Percentiles rank a stretch among this genome's conserved stretches.
phyloP scores from a whole-genome alignment of 2,888 invertebrate species.

The Drosophila robusta region DNA sequence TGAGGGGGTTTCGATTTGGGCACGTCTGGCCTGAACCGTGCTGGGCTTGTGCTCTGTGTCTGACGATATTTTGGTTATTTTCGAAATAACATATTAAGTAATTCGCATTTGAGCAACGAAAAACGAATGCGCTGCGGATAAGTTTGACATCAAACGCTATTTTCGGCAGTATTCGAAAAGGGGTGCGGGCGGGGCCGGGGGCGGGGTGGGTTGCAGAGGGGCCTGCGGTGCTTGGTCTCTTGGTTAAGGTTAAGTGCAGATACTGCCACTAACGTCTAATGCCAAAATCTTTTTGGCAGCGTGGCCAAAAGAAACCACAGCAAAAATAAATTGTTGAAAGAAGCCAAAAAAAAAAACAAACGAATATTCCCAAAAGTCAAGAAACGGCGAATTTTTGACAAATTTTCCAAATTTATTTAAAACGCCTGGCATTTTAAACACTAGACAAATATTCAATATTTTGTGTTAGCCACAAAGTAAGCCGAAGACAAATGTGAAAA shows the following conservation, averaged over 20 bases:
- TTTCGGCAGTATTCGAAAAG: conserved; percentile 36
- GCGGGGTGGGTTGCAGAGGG: not conserved
- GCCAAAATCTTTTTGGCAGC: conserved; percentile 70
- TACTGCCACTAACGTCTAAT: conserved; percentile 31
- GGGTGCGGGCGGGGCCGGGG: not conserved
- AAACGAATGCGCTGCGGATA: conserved; percentile 18
- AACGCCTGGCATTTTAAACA: conserved; percentile 27
- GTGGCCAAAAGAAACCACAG: conserved; percentile 48
- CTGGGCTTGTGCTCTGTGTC: conserved; percentile 10
- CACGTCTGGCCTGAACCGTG: not conserved
- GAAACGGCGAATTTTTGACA: conserved; percentile 52
- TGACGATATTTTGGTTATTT: conserved; percentile 26
- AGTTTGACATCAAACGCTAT: conserved; percentile 60
- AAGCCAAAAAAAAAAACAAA: not conserved
- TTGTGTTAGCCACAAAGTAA: not conserved
- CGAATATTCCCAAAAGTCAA: not conserved
- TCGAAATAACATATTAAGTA: conserved; percentile 59
- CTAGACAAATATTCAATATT: conserved; percentile 4
- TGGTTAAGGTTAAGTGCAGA: conserved; percentile 75
- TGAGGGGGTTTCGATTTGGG: not conserved
- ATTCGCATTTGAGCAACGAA: conserved; percentile 50
- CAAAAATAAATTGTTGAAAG: conserved; percentile 1
- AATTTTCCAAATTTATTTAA: conserved; percentile 64
- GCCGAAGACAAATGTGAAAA: conserved; percentile 24
- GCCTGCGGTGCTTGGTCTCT: conserved; percentile 1